A percentile compares a stretch with the other conserved stretches of the same genome.
Conservation (phyloP, 1,140 invertebrate genomes). For the Drosophila melanica region DNA sequence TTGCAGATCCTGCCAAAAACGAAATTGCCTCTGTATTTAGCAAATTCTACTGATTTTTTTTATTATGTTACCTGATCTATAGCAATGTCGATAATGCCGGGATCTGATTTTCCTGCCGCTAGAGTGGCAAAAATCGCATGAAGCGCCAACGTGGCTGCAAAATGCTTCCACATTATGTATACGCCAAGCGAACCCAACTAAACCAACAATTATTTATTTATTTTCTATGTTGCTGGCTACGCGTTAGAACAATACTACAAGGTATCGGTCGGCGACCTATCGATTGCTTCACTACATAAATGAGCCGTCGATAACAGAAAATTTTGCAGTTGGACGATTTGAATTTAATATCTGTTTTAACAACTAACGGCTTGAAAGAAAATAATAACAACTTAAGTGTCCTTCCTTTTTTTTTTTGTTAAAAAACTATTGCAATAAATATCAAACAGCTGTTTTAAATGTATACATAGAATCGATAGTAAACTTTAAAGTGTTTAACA, state of each 20-base stretch:
- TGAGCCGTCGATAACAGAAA: constrained; percentile 1
- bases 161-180: constrained; percentile 36
- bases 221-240: constrained; percentile 37
- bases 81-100: constrained; percentile 64
- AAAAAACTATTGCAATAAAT: background rate
- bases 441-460: constrained; percentile 7
- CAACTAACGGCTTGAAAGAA: no score
- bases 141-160: constrained; percentile 50
- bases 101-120: constrained; percentile 60
- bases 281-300: constrained; percentile 18
- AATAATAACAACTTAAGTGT: no score
- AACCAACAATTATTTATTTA: constrained; percentile 45
- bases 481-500: background rate
- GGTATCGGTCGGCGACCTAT: constrained; percentile 25
- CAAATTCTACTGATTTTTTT: constrained; percentile 35
- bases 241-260: constrained; percentile 41
- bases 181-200: constrained; percentile 19
- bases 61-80: constrained; percentile 64
- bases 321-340: no score
- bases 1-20: constrained; percentile 37
- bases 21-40: background rate
- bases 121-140: constrained; percentile 9
- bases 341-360: no score
- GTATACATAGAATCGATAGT: background rate
- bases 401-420: background rate